Evolutionary conservation across 1,140 invertebrate genomes (phyloP).

Genomic region (Trachelipus rathkii): DNA sequence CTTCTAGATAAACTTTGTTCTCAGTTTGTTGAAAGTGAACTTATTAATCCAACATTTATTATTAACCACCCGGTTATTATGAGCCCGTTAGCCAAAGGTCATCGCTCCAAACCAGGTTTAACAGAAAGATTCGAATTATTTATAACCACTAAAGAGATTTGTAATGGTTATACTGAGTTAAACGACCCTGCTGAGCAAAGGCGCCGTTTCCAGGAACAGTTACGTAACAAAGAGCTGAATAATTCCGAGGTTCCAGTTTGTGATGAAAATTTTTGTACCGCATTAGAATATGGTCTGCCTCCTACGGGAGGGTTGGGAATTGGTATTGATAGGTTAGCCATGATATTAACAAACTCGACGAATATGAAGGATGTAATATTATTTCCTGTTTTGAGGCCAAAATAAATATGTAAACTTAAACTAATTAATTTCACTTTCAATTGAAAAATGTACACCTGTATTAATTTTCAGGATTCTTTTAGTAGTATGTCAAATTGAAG

Average conservation of each 20-base stretch:
- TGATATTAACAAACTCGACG: not conserved
- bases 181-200: conserved; percentile 95
- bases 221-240: conserved; percentile 87
- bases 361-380: not conserved
- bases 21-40: conserved; percentile 92
- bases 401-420: too few species aligned
- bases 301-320: conserved; percentile 97
- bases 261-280: conserved; percentile 95
- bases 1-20: conserved; percentile 94
- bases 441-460: too few species aligned
- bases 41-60: conserved; percentile 95
- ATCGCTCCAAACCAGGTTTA: conserved; percentile 76
- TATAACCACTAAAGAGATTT: conserved; percentile 93
- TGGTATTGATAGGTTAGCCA: conserved; percentile 60
- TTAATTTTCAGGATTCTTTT: too few species aligned
- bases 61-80: conserved; percentile 97
- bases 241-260: conserved; percentile 96
- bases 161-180: conserved; percentile 98
- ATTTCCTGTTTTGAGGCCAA: not conserved
- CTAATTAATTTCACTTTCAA: too few species aligned
- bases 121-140: conserved; percentile 97
- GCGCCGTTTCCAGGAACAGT: conserved; percentile 57
- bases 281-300: conserved; percentile 94
- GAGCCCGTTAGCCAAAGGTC: conserved; percentile 97
- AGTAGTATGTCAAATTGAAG: too few species aligned